phyloP scores from a whole-genome alignment of 2,888 invertebrate species.

The Spialia ferax region DNA sequence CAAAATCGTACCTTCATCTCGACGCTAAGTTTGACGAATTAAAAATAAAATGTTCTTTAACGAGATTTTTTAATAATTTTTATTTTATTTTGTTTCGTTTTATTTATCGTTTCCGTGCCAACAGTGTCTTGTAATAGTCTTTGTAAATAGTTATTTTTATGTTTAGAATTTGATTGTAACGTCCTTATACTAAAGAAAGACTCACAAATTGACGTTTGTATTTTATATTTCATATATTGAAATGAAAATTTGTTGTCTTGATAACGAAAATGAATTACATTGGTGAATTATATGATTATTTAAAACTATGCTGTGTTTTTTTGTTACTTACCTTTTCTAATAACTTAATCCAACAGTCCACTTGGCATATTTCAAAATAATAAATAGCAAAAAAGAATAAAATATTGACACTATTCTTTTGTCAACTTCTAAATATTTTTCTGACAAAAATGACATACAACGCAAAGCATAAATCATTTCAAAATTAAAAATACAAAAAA shows the following conservation, averaged over 20 bases:
- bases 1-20: conserved; percentile 71
- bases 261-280: conserved; percentile 67
- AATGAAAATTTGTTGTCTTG: conserved; percentile 51
- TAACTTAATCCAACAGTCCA: too few species aligned
- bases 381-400: not conserved
- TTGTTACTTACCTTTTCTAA: not conserved
- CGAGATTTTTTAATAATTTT: conserved; percentile 28
- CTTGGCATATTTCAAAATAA: too few species aligned
- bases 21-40: conserved; percentile 56
- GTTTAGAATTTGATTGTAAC: conserved; percentile 42
- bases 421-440: conserved; percentile 17
- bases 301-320: conserved; percentile 51
- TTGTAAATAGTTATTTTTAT: conserved; percentile 55
- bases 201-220: conserved; percentile 44
- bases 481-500: not conserved
- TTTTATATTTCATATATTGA: conserved; percentile 59
- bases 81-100: conserved; percentile 58
- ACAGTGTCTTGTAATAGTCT: conserved; percentile 59
- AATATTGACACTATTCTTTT: conserved; percentile 29
- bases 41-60: conserved; percentile 52
- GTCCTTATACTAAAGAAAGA: conserved; percentile 41
- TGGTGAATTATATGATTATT: conserved; percentile 75
- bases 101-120: conserved; percentile 76
- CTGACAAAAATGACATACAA: conserved; percentile 3
- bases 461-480: too few species aligned